Conservation (phyloP, 2,797 vertebrate genomes). For the Pangasius krempfi region DNA sequence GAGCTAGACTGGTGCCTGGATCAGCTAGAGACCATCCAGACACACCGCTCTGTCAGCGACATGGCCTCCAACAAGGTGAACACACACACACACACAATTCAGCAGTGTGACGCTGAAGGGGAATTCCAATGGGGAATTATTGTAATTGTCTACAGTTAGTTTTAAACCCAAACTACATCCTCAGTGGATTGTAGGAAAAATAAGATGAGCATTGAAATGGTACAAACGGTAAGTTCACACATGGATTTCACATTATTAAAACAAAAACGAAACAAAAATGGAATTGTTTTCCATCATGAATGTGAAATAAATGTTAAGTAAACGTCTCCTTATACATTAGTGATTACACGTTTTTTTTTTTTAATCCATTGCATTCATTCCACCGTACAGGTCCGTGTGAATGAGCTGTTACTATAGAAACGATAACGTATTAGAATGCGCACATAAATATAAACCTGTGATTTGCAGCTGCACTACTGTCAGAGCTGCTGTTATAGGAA, state of each 20-base stretch:
- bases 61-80: slow-evolving; percentile 99
- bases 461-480: neutral
- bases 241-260: too few relatives aligned
- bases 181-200: neutral
- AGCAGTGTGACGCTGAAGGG: too few relatives aligned
- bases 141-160: neutral
- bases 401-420: neutral
- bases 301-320: neutral
- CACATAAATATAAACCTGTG: neutral
- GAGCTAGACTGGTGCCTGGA: slow-evolving; percentile 98
- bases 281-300: neutral
- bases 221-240: neutral
- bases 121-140: neutral
- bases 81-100: slow-evolving; percentile 51
- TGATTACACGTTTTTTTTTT: neutral
- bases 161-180: neutral
- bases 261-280: too few relatives aligned
- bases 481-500: neutral
- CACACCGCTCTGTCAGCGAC: slow-evolving; percentile 96
- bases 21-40: slow-evolving; percentile 97
- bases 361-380: neutral
- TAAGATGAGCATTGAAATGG: neutral
- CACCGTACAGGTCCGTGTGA: neutral
- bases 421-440: neutral
- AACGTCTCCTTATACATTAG: neutral